Conservation (phyloP, 2,888 invertebrate species). For the Ganaspis brasiliensis region DNA sequence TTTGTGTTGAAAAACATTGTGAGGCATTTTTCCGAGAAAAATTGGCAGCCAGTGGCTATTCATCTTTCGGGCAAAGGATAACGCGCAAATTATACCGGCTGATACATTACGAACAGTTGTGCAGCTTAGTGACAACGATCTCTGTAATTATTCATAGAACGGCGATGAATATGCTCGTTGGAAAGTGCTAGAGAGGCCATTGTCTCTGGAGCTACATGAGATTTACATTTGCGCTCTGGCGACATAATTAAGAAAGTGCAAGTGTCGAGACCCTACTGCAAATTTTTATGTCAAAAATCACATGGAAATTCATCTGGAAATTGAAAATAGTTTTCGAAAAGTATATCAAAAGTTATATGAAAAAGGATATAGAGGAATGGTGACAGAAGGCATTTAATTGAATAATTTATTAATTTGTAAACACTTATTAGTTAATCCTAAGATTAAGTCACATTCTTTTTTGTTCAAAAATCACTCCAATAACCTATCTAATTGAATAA, state of each 20-base stretch:
- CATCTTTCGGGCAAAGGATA: slow-evolving; percentile 15
- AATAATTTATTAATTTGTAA: too few relatives aligned
- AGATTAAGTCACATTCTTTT: too few relatives aligned
- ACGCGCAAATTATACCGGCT: slow-evolving; percentile 23
- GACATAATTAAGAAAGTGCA: slow-evolving; percentile 30
- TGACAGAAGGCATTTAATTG: too few relatives aligned
- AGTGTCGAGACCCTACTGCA: not conserved
- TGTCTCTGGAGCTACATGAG: slow-evolving; percentile 27
- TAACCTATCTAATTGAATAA: too few relatives aligned
- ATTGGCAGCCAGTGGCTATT: not conserved
- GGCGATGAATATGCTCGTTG: slow-evolving; percentile 21
- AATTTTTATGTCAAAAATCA: too few relatives aligned
- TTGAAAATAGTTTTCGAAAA: too few relatives aligned
- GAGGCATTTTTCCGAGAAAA: slow-evolving; percentile 8
- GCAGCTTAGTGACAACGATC: slow-evolving; percentile 37
- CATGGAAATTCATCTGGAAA: too few relatives aligned
- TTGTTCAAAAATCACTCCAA: too few relatives aligned
- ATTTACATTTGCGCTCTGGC: slow-evolving; percentile 29
- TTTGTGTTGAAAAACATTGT: not conserved
- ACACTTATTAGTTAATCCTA: too few relatives aligned
- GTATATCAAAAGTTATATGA: too few relatives aligned
- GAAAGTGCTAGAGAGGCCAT: slow-evolving; percentile 16
- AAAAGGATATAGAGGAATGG: too few relatives aligned
- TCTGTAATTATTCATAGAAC: slow-evolving; percentile 33
- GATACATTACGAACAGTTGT: slow-evolving; percentile 38